Conservation (phyloP, 2,888 invertebrate species). For the Bursaphelenchus okinawaensis region DNA sequence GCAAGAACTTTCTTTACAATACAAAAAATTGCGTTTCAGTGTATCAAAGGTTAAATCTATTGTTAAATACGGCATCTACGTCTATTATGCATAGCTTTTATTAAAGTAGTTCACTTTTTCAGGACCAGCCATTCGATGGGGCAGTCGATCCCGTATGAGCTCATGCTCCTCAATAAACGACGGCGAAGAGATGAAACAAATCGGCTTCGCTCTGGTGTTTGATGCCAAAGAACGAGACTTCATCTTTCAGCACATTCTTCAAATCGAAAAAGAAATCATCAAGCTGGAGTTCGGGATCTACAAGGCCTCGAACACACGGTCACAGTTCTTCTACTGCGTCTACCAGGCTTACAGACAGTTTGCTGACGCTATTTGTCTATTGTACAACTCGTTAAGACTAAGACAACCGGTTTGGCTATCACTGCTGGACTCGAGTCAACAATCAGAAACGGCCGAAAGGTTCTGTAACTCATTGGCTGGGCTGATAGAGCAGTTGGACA, state of each 20-base stretch:
- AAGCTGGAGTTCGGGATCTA: slow-evolving; percentile 35
- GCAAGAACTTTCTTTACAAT: no score
- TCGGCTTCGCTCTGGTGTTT: slow-evolving; percentile 28
- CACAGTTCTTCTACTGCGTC: slow-evolving; percentile 39
- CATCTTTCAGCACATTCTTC: slow-evolving; percentile 45
- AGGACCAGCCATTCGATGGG: not conserved
- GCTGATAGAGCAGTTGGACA: slow-evolving; percentile 35
- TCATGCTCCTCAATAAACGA: slow-evolving; percentile 2
- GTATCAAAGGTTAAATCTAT: slow-evolving; percentile 2
- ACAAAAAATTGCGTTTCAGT: no score
- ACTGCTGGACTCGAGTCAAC: slow-evolving; percentile 26
- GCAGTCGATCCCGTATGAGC: slow-evolving; percentile 2
- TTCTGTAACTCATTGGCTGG: slow-evolving; percentile 43
- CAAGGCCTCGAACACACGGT: slow-evolving; percentile 27
- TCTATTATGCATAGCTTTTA: no score
- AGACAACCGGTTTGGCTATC: slow-evolving; percentile 45
- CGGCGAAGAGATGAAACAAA: slow-evolving; percentile 18
- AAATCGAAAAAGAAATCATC: slow-evolving; percentile 44
- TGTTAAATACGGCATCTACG: not conserved
- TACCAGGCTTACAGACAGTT: slow-evolving; percentile 40
- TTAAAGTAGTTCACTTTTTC: no score
- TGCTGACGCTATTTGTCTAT: slow-evolving; percentile 33
- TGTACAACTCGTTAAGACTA: slow-evolving; percentile 45
- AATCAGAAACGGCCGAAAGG: slow-evolving; percentile 28
- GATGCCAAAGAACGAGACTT: slow-evolving; percentile 20